Evolutionary conservation across 2,888 invertebrate genomes (phyloP), one percentile per base, ranked within the genome.

Genomic region (Epirrhoe alternata): DNA sequence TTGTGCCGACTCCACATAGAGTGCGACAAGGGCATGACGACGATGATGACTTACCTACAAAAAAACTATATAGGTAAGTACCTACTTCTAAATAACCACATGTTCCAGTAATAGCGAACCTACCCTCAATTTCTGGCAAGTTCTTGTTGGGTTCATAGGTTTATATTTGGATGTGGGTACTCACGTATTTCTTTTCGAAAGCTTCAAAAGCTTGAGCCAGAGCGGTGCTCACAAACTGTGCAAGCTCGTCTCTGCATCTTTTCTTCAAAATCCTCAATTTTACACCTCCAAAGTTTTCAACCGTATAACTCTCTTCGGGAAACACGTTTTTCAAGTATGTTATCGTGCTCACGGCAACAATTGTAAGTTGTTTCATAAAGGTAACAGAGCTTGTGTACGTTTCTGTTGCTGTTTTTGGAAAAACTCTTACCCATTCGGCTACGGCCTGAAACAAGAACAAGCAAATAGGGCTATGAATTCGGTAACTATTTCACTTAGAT

Each of bases 101-200:
- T 24, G 3, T n/a, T n/a, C n/a, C 24, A 24, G 24, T 24, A 24
- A 24, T 24, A 24, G 24, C 24, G 24, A 24, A 24, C 24, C 24
- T 24, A 24, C 3, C 24, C 24, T 24, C 24, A 24, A 24, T 24
- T 24, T 2, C 1, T 1, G 24, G 24, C 24, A 24, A 24, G n/a
- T n/a, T n/a, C n/a, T n/a, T n/a, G n/a, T 24, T 24, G 24, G 24
- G 24, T 24, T 2, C 3, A 24, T 24, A 24, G 3, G 24, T 3
- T 24, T 24, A 2, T 24, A n/a, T n/a, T n/a, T 38, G 1, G 10
- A 38, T 38, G 38, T 10, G 38, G 38, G 7, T 53, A 80, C 89
- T 86, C 74, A 92, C 92, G 73, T 89, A 92, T 89, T 87, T 87
- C 65, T 89, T 90, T 55, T 92, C 90, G 54, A 92, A 85, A 0